A percentile compares a stretch with the other conserved stretches of the same genome.
phyloP scores from a whole-genome alignment of 2,113 vertebrate species.

The Oncorhynchus gorbuscha region DNA sequence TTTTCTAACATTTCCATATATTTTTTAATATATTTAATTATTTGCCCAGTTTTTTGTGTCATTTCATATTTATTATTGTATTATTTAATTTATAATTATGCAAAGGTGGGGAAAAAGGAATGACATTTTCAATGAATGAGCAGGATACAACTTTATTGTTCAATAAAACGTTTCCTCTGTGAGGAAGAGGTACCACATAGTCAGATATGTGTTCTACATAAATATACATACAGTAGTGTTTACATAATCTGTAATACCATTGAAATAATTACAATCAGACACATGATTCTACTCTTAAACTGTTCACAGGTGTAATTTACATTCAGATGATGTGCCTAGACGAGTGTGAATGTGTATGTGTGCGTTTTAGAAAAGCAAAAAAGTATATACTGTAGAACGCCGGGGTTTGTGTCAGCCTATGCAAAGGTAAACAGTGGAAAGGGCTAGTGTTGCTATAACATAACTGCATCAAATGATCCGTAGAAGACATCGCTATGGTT shows the following conservation, averaged over 20 bases:
- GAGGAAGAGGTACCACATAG: slow-evolving; percentile 54
- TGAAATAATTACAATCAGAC: slow-evolving; percentile 61
- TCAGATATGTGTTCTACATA: slow-evolving; percentile 46
- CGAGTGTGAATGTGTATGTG: background rate
- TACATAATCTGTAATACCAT: slow-evolving; percentile 57
- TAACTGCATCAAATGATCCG: slow-evolving; percentile 6
- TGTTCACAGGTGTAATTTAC: slow-evolving; percentile 19
- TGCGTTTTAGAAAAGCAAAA: slow-evolving; percentile 4
- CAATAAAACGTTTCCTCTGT: slow-evolving; percentile 85
- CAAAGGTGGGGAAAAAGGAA: background rate
- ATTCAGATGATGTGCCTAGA: slow-evolving; percentile 5
- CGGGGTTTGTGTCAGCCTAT: slow-evolving; percentile 45
- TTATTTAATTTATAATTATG: too few species aligned
- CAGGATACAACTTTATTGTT: slow-evolving; percentile 92
- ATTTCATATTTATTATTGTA: background rate
- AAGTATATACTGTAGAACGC: slow-evolving; percentile 26
- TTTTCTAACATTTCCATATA: too few species aligned
- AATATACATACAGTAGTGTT: slow-evolving; percentile 56
- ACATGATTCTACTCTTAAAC: slow-evolving; percentile 41
- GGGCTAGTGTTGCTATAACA: slow-evolving; percentile 51
- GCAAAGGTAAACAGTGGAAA: slow-evolving; percentile 57
- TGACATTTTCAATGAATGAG: slow-evolving; percentile 34
- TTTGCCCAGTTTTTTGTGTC: too few species aligned
- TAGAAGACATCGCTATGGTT: slow-evolving; percentile 15
- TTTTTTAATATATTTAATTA: too few species aligned